phyloP scores from a whole-genome alignment of 2,113 vertebrate species.

The Rhinopithecus roxellana region DNA sequence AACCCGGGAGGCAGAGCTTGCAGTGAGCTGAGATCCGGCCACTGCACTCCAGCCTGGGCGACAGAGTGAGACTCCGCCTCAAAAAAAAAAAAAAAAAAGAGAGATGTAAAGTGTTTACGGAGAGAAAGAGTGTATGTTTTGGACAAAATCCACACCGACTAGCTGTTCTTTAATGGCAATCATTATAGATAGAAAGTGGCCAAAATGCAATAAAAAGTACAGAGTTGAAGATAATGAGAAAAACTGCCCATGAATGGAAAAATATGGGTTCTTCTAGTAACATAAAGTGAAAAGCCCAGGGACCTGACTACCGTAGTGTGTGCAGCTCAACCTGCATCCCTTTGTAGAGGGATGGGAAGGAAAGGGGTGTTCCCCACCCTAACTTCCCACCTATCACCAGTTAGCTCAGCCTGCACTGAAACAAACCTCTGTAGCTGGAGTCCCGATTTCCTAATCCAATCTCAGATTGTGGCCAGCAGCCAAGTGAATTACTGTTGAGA shows the following conservation, averaged over 20 bases:
- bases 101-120: neutral
- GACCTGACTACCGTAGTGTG: neutral
- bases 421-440: neutral
- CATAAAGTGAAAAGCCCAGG: neutral
- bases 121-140: neutral
- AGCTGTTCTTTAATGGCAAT: neutral
- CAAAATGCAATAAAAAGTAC: neutral
- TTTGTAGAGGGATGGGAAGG: neutral
- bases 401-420: neutral
- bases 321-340: neutral
- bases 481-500: neutral
- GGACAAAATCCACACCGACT: neutral
- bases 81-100: neutral
- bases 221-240: neutral
- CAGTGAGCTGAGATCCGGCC: too few species aligned
- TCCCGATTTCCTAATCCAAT: neutral
- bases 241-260: neutral
- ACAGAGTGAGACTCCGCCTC: too few species aligned
- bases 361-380: neutral
- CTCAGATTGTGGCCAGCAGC: neutral
- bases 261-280: neutral
- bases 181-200: neutral
- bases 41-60: too few species aligned
- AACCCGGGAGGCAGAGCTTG: too few species aligned
- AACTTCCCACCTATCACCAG: neutral